Evolutionary conservation across 2,888 invertebrate genomes (phyloP), one percentile per base, ranked within the genome.

Genomic region (Drosophila tanythrix): DNA sequence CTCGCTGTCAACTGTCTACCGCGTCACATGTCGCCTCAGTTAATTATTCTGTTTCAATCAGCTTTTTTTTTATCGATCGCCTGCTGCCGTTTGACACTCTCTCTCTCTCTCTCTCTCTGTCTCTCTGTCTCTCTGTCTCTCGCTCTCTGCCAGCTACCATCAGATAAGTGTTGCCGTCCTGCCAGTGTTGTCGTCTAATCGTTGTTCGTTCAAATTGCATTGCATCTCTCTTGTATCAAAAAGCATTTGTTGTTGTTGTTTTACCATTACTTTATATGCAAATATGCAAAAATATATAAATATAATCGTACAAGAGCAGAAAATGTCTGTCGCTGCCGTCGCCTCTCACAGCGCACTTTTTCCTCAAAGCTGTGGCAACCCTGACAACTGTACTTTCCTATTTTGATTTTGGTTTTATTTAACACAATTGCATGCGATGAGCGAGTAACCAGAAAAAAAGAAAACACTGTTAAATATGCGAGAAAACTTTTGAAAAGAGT

Each of bases 171-270:
- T 83, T 86, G 62, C 67, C 63, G 72, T 87, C 76, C 79, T 87
- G 84, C 76, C 84, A 76, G 70, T 81, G 87, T 86, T 89, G 76
- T 79, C 70, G 79, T 67, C 70, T 87, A 64, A 84, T 65, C 84
- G 89, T 87, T 87, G 82, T 79, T 86, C 79, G 74, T 76, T 86
- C 81, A 70, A 73, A 81, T 81, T 74, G 63, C 81, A 83, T 85
- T 73, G 70, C 74, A 82, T 84, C 58, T 46, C 38, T 55, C 67
- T 57, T 75, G 62, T 77, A 55, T 77, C 61, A 74, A 67, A 64
- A 67, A 38, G 65, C 89, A 86, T 88, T 84, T 79, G 89, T 79
- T 85, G 89, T 85, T 85, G 89, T 89, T 87, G 77, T 87, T 76
- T 67, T 81, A 70, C 53, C 58, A 89, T 76, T 74, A 48, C 43